Base-by-base conservation (phyloP, 2,113 vertebrate species). In the Lepidothrix coronata region DNA sequence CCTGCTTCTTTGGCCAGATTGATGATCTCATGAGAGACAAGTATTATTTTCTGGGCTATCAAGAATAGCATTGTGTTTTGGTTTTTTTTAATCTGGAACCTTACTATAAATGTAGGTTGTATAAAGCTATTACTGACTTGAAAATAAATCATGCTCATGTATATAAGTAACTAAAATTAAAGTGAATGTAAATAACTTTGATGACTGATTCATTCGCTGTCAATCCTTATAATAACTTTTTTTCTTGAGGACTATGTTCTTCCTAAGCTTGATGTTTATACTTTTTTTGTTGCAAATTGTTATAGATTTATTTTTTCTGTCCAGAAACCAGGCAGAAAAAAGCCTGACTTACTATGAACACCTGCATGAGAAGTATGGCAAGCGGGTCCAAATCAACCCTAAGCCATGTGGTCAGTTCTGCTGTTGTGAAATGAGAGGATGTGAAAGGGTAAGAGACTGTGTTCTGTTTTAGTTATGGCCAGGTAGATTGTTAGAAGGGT, bases 341-440 rank as follows among this genome's bases (percentile, higher is more conserved):
- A 99, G 98, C 91, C 93, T 99, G 91, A 96, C 66, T 35, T 99
- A 99, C 88, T 99, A 99, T 61, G 97, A 97, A 20, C 98, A 96
- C 35, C 51, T 98, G 43, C 82, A 98, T 19, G 85, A 97, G 44
- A 98, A 95, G 52, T 97, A 97, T 2, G 99, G 98, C 28, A 88
- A 91, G 12, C 96, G 73, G 8, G 98, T 97, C 57, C 54, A 97
- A 57, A 98, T 99, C 95, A 98, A 98, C 94, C 98, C 99, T 6
- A 98, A 95, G 51, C 95, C 97, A 16, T 99, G 98, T 43, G 98
- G 99, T 39, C 97, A 98, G 1, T 97, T 99, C 83, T 99, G 99
- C 95, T 99, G 98, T 95, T 99, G 99, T 3, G 54, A 96, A 85
- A 80, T 96, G 22, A 94, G 14, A 54, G 97, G 98, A 33, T 98